Evolutionary conservation across 2,888 invertebrate genomes (phyloP), one percentile per base, ranked within the genome.

Genomic region (Habroteleia sp.): DNA sequence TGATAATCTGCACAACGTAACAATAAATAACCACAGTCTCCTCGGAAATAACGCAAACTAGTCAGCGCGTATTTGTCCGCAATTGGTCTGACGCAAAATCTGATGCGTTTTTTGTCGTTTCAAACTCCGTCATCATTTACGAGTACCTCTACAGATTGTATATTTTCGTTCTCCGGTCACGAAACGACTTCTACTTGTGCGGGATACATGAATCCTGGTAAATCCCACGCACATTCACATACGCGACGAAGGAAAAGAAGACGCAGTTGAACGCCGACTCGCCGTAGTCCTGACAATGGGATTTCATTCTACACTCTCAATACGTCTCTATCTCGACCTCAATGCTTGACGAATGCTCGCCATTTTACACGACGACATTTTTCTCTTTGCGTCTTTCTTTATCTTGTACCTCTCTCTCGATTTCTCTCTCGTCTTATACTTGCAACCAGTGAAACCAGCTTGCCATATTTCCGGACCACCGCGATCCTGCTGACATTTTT

Each of bases 321-420:
- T 84, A 81, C 83, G 81, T 86, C 82, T 84, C 84, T 82, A 84
- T 85, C 83, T 78, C 74, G 76, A 78, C 72, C 80, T 84, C 82
- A 83, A 85, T 85, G 80, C 81, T 79, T 85, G 84, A 86, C 84
- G 82, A 81, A 86, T 85, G 82, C 80, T 76, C 79, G 76, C 82
- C 81, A 85, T 85, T 85, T 83, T 79, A 75, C 80, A 82, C 77
- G 71, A 74, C 74, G 68, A 69, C 68, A 62, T 52, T 62, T 48
- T 44, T 46, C 56, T 48, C 44, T 25, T 42, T 8, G 27, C 10
- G 8, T 6, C 1, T 4, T 27, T 54, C 50, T 50, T 6, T 56
- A 11, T 29, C 74, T 74, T 17, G 27, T 44, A 52, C 20, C 54
- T 8, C 17, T 41, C 13, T 3, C 3, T n/a, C 37, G 16, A 0